Evolutionary conservation across 2,113 vertebrate genomes (phyloP).

Genomic region (Rhipidura dahli): DNA sequence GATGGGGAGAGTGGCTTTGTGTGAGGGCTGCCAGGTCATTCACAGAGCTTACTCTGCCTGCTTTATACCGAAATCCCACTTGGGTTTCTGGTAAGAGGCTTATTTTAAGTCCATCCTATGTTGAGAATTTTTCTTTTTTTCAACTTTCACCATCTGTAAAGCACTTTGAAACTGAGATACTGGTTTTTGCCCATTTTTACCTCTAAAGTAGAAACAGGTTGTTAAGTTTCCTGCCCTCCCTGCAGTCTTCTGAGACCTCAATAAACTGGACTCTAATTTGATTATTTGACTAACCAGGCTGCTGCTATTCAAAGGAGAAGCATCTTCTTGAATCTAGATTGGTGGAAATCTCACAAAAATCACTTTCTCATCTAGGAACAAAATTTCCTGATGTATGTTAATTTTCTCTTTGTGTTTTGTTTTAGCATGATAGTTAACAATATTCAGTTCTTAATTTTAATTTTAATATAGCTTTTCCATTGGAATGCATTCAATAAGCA

Average conservation of each 20-base stretch:
- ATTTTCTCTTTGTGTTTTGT: not conserved
- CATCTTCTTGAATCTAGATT: conserved; percentile 14
- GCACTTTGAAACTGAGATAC: not conserved
- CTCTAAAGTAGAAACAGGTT: not conserved
- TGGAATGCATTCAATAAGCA: not conserved
- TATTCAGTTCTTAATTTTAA: not conserved
- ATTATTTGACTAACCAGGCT: not conserved
- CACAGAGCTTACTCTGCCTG: too few relatives aligned
- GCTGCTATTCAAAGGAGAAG: not conserved
- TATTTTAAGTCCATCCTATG: not conserved
- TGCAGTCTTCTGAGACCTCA: not conserved
- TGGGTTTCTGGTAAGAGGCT: not conserved
- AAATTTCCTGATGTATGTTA: conserved; percentile 32
- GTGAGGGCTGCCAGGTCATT: not conserved
- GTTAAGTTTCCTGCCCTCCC: not conserved
- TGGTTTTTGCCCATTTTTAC: not conserved
- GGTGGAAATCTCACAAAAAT: conserved; percentile 2
- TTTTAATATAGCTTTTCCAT: not conserved
- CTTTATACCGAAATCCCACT: not conserved
- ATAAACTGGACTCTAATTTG: not conserved
- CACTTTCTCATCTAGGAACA: not conserved
- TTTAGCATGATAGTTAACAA: conserved; percentile 13
- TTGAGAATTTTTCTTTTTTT: not conserved
- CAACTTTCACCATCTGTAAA: not conserved
- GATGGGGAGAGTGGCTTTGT: not conserved